Percentiles rank a stretch among this genome's conserved stretches.
Conservation (phyloP, 2,888 invertebrate species). For the Perdita meconis region DNA sequence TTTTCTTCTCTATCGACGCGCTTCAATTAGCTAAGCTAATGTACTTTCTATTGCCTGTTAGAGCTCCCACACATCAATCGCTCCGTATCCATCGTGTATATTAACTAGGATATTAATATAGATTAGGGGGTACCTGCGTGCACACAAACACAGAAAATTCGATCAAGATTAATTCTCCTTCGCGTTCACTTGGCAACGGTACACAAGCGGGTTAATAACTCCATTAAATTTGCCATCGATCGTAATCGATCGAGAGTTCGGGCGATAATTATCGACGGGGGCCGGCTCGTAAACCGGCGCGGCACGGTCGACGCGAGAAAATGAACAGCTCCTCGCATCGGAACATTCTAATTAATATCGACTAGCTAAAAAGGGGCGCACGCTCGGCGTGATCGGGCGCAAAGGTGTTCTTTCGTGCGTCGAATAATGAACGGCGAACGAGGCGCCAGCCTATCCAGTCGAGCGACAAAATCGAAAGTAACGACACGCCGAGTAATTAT, state of each 20-base stretch:
- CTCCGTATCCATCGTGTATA: too few relatives aligned
- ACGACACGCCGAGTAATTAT: conserved; percentile 74
- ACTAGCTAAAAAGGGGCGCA: conserved; percentile 44
- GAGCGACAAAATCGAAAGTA: conserved; percentile 63
- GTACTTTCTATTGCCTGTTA: too few relatives aligned
- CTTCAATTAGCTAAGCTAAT: too few relatives aligned
- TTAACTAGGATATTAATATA: too few relatives aligned
- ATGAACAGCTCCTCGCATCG: conserved; percentile 40
- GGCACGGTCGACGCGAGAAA: conserved; percentile 6
- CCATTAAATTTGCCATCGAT: conserved; percentile 12
- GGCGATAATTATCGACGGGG: conserved; percentile 10
- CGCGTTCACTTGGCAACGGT: neutral
- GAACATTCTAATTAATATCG: conserved; percentile 63
- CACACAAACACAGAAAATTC: neutral
- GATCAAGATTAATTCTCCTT: neutral
- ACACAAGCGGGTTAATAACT: neutral
- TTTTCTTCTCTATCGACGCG: too few relatives aligned
- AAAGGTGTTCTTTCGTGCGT: conserved; percentile 40
- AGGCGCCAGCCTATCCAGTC: conserved; percentile 32
- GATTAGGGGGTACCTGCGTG: neutral
- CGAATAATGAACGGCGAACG: conserved; percentile 58
- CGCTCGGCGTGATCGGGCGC: conserved; percentile 18
- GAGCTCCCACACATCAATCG: too few relatives aligned
- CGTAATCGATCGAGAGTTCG: conserved; percentile 5
- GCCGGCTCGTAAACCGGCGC: neutral